These are phyloP conservation scores for Leiothrix lutea DNA, from an alignment of 2,113 vertebrate genomes.

Conservation along the genomic window DNA sequence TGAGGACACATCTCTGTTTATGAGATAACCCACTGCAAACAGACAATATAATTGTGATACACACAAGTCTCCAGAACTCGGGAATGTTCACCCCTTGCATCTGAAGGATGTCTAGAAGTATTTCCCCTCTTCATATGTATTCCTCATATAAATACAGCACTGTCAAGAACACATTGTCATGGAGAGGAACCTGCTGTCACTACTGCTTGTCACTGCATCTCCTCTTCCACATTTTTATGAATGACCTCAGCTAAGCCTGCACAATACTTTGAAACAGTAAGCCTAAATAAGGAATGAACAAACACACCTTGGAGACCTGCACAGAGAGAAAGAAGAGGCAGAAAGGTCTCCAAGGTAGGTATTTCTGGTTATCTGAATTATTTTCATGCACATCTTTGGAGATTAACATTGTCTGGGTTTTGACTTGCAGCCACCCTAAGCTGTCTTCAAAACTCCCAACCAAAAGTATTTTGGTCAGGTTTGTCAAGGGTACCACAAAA, in stretches of 20 bases:
- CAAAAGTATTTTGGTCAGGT: neutral
- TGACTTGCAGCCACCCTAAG: neutral
- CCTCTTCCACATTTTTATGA: neutral
- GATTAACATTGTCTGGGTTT: rapidly evolving
- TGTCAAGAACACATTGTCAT: neutral
- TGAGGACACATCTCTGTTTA: neutral
- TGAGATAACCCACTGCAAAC: neutral
- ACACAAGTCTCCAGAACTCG: neutral
- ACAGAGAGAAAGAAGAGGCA: neutral
- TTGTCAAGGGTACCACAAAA: neutral
- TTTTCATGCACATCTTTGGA: neutral
- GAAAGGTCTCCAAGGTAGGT: neutral
- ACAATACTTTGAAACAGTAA: neutral
- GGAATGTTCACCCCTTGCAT: neutral
- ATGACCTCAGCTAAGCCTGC: neutral
- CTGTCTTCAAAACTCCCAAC: neutral
- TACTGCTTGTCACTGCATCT: neutral
- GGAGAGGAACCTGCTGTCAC: rapidly evolving
- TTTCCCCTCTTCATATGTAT: neutral
- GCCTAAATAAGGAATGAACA: neutral
- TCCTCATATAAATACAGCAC: neutral
- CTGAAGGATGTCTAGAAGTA: neutral
- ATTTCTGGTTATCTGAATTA: neutral
- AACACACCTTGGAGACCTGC: neutral
- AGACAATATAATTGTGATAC: neutral